Conservation (phyloP, 2,797 vertebrate genomes). For the Phrynocephalus vlangalii region DNA sequence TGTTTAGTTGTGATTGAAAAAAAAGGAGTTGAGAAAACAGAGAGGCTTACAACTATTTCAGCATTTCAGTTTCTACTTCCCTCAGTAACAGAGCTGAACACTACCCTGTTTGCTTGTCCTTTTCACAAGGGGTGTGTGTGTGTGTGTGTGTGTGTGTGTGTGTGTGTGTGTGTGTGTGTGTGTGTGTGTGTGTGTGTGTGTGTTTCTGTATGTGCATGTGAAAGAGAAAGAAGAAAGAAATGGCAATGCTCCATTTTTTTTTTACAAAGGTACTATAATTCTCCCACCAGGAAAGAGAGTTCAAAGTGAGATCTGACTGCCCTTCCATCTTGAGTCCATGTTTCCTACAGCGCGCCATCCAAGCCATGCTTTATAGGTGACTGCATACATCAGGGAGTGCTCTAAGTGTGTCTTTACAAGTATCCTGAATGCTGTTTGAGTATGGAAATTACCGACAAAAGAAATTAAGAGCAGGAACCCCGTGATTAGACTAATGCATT, state of each 20-base stretch:
- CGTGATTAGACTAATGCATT: constrained; percentile 85
- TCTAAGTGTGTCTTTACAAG: constrained; percentile 77
- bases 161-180: background rate
- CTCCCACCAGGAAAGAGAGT: constrained; percentile 75
- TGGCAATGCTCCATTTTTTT: constrained; percentile 69
- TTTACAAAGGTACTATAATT: constrained; percentile 71
- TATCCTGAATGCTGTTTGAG: constrained; percentile 74
- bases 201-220: background rate
- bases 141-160: background rate
- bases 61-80: background rate
- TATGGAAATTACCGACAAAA: constrained; percentile 84
- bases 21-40: background rate
- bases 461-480: constrained; percentile 83
- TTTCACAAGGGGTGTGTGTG: background rate
- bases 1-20: background rate
- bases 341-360: constrained; percentile 71
- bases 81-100: background rate
- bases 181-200: no score
- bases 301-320: constrained; percentile 71
- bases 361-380: constrained; percentile 76
- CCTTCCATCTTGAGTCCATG: constrained; percentile 58
- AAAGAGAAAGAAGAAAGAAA: constrained; percentile 47
- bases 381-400: constrained; percentile 72
- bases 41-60: background rate
- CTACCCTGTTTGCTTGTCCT: background rate